Conservation (phyloP, 2,888 invertebrate species). For the Terebella lapidaria region DNA sequence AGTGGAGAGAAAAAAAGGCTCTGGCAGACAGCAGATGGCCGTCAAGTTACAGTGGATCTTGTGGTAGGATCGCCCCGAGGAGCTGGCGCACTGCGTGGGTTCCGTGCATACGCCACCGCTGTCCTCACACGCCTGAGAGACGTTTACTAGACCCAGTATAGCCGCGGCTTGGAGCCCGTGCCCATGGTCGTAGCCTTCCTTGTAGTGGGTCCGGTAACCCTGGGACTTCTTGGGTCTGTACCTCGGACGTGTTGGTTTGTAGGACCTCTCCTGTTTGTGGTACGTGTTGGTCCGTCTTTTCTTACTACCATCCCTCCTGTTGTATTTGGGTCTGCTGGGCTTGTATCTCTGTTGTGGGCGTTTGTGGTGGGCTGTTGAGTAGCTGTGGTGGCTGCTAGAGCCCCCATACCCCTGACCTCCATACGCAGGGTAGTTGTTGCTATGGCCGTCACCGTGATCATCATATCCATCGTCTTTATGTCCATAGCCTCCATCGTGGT, state of each 20-base stretch:
- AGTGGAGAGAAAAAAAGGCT: not conserved
- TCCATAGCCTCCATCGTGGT: not conserved
- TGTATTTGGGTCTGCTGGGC: no score
- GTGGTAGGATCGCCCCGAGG: not conserved
- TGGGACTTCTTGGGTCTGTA: no score
- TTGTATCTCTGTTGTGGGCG: no score
- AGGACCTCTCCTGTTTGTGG: no score
- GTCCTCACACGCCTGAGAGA: not conserved
- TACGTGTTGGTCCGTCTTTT: no score
- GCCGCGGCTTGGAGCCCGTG: no score
- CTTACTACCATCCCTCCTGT: no score
- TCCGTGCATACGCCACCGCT: not conserved
- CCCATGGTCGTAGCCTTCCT: no score
- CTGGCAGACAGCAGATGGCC: constrained; percentile 1
- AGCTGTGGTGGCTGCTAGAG: not conserved
- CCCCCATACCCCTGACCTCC: not conserved
- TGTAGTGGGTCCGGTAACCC: no score
- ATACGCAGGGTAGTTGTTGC: not conserved
- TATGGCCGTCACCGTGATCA: not conserved
- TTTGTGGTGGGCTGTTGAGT: no score
- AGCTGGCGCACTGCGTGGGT: not conserved
- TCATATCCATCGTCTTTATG: not conserved
- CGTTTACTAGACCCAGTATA: no score
- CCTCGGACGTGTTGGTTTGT: no score
- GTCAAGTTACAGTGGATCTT: not conserved